Base-by-base conservation (phyloP, 2,113 vertebrate genomes). In the Oceanodroma tethys region DNA sequence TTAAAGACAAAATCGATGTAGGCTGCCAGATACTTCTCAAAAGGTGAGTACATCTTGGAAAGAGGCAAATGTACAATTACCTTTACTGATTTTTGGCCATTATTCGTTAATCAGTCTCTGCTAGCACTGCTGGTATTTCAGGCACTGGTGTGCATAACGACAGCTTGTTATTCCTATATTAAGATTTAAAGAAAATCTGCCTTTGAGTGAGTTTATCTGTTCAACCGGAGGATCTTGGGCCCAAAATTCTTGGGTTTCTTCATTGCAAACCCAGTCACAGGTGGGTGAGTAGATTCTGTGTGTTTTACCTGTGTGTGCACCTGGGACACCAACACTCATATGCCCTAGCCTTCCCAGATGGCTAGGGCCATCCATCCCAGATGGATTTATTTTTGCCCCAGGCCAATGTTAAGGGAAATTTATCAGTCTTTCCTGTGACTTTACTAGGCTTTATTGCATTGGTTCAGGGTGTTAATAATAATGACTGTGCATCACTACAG, bases 321-420 rank as follows among this genome's bases (percentile, higher is more conserved):
- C 30, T 72, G 8, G 27, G 53, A 25, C 29, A 72, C 29, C 11
- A 65, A 27, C 16, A 30, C 11, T 16, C 1, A 0, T 2, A 27
- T 78, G n/a, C 47, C 13, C 17, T 13, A 13, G 11, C 29, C 21
- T 85, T 93, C 16, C n/a, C 0, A 0, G 59, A 6, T 1, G 2
- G n/a, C n/a, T n/a, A n/a, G n/a, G n/a, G n/a, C n/a, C n/a, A n/a
- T n/a, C n/a, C n/a, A n/a, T n/a, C n/a, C n/a, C n/a, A n/a, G 10
- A 8, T 45, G 29, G 27, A 3, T 80, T 82, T 75, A 14, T 81
- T 30, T 47, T 65, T 65, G 11, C 50, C 6, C 2, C 14, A 83
- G 30, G 16, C 26, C 40, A 48, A 4, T 3, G 2, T 40, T 75
- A n/a, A 40, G 12, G 10, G 9, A 85, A 50, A n/a, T 67, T 6